Percentiles rank a stretch among this genome's conserved stretches.
Conservation (phyloP, 2,888 invertebrate genomes). For the Diaperis boleti region DNA sequence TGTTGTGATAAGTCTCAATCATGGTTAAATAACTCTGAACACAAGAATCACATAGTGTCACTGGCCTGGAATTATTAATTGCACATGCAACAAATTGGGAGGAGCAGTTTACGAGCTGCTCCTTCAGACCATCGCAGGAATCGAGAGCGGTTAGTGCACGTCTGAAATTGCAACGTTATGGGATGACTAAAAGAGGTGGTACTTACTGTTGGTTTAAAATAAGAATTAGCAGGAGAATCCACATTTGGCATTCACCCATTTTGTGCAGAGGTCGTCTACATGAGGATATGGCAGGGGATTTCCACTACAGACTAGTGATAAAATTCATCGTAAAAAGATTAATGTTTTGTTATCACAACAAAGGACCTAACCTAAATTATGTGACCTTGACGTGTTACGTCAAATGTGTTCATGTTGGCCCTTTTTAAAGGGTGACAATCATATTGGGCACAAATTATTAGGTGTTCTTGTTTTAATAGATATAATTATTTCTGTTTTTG, state of each 20-base stretch:
- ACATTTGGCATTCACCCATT: no score
- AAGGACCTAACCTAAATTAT: slow-evolving; percentile 3
- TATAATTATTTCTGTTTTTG: no score
- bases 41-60: slow-evolving; percentile 73
- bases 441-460: no score
- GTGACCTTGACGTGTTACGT: not conserved
- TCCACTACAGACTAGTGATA: not conserved
- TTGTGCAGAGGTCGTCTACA: no score
- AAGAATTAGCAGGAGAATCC: not conserved
- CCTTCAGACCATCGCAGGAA: slow-evolving; percentile 41
- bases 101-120: slow-evolving; percentile 69
- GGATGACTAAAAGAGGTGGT: no score
- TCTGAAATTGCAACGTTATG: no score
- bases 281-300: not conserved
- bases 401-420: no score
- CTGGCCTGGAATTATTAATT: slow-evolving; percentile 72
- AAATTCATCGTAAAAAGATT: not conserved
- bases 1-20: slow-evolving; percentile 67
- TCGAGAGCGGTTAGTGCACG: no score
- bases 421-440: no score
- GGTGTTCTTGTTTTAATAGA: no score
- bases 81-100: slow-evolving; percentile 74
- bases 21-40: slow-evolving; percentile 70
- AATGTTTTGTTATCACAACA: not conserved
- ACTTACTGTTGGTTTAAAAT: not conserved